phyloP scores from a whole-genome alignment of 2,113 vertebrate genomes.

The Catagonus wagneri region DNA sequence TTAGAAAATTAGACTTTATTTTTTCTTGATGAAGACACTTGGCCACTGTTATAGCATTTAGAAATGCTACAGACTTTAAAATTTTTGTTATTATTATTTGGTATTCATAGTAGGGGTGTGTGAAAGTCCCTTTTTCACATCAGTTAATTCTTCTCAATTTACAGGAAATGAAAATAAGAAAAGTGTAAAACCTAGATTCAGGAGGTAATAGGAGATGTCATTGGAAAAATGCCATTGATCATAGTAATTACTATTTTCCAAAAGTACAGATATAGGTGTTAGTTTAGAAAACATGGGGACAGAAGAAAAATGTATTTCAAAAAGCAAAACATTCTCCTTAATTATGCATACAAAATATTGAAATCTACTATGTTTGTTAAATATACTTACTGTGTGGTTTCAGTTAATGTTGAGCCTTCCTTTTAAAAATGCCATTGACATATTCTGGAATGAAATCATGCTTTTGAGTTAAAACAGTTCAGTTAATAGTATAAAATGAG shows the following conservation, averaged over 20 bases:
- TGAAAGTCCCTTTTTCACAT: neutral
- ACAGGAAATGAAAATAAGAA: neutral
- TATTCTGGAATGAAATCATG: conserved; percentile 24
- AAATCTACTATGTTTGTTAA: conserved; percentile 5
- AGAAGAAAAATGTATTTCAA: neutral
- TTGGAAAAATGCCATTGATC: neutral
- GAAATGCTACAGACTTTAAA: neutral
- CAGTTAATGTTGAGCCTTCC: conserved; percentile 1
- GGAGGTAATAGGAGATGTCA: neutral
- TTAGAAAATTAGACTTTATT: neutral
- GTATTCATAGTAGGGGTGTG: neutral
- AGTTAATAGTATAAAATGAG: neutral
- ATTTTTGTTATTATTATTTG: neutral
- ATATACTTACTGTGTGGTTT: neutral
- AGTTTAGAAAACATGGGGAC: conserved; percentile 22
- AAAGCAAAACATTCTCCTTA: conserved; percentile 5
- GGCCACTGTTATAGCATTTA: neutral
- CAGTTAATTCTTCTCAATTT: neutral
- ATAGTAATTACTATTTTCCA: neutral
- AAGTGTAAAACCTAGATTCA: neutral
- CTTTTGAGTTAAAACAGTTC: conserved; percentile 7
- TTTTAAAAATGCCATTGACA: conserved; percentile 1
- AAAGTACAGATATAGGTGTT: neutral
- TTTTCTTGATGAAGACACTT: neutral
- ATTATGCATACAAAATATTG: neutral